Evolutionary conservation across 2,113 vertebrate species (phyloP).

Genomic region (Odontophorus gujanensis): DNA sequence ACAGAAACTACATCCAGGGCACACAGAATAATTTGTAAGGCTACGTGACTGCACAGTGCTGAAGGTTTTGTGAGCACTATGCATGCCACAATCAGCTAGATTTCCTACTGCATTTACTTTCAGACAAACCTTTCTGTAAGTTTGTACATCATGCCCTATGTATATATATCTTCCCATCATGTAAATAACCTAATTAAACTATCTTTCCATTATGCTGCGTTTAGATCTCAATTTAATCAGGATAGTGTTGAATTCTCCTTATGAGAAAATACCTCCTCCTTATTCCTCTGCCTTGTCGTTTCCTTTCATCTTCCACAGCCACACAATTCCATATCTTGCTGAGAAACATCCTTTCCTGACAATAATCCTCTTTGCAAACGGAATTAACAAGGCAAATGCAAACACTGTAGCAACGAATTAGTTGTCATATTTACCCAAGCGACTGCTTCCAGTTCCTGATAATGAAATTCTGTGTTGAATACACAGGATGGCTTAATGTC

Average conservation of each 20-base stretch:
- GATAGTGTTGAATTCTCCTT: neutral
- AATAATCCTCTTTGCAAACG: constrained; percentile 4
- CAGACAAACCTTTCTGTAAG: fast-evolving
- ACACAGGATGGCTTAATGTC: neutral
- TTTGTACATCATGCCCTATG: neutral
- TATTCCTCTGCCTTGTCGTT: neutral
- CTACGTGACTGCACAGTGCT: neutral
- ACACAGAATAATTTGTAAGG: fast-evolving
- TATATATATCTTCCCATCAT: neutral
- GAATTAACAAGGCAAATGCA: neutral
- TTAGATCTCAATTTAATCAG: neutral
- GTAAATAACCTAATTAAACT: neutral
- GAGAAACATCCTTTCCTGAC: neutral
- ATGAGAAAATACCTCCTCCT: neutral
- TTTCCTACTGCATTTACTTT: neutral
- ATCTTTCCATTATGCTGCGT: neutral
- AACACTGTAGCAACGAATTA: neutral
- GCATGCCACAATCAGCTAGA: neutral
- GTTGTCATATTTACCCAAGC: constrained; percentile 2
- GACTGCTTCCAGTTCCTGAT: neutral
- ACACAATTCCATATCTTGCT: neutral
- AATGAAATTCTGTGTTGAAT: neutral
- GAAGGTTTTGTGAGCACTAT: neutral
- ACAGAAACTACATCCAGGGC: fast-evolving
- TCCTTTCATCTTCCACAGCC: neutral